phyloP scores from a whole-genome alignment of 2,888 invertebrate genomes.

The Drosophila mulleri region DNA sequence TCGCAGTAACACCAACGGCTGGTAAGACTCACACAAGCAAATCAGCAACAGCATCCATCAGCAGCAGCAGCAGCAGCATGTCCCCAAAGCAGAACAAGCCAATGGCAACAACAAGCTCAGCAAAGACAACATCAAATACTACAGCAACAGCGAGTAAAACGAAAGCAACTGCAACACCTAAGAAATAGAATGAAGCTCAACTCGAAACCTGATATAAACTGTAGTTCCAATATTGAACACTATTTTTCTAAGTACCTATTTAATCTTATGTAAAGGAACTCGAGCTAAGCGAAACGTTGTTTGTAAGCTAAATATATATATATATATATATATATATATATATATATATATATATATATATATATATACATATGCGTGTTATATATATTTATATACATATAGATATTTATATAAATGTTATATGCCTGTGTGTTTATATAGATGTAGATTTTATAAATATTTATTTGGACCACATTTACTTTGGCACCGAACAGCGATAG shows the following conservation, averaged over 20 bases:
- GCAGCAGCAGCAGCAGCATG: constrained; percentile 33
- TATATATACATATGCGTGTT: constrained; percentile 1
- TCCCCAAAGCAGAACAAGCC: constrained; percentile 41
- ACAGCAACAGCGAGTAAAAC: constrained; percentile 43
- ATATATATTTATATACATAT: constrained; percentile 7
- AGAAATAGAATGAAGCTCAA: constrained; percentile 48
- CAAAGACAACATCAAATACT: constrained; percentile 42
- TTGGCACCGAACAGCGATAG: constrained; percentile 29
- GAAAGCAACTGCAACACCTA: constrained; percentile 55
- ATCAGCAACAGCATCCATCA: constrained; percentile 17
- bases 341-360: constrained; percentile 16
- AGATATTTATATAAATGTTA: constrained; percentile 30
- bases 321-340: not conserved
- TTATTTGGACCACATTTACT: constrained; percentile 48
- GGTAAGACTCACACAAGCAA: constrained; percentile 35
- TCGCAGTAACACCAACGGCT: constrained; percentile 17
- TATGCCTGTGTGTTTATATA: constrained; percentile 44
- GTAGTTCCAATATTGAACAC: constrained; percentile 48
- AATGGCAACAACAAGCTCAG: constrained; percentile 48
- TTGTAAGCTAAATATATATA: constrained; percentile 28
- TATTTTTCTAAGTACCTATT: constrained; percentile 69
- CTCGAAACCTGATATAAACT: constrained; percentile 6
- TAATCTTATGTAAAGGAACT: constrained; percentile 33
- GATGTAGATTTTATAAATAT: constrained; percentile 50
- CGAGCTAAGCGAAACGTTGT: constrained; percentile 44